Evolutionary conservation across 2,113 vertebrate species (phyloP).

Genomic region (Chaenocephalus aceratus): DNA sequence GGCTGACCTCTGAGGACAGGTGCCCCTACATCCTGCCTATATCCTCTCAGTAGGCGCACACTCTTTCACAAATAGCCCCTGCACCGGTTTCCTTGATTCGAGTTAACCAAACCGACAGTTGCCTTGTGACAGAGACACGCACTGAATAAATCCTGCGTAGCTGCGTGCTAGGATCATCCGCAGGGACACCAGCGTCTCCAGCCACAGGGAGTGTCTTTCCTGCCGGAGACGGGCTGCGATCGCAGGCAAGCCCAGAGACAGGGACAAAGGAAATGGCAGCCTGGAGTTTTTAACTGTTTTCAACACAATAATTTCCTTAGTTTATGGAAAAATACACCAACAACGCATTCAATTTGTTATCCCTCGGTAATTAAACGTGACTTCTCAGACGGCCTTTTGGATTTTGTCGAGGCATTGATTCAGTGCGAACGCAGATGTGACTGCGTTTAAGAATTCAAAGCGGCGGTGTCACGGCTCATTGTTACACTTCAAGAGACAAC

Average conservation of each 20-base stretch:
- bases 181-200: conserved; percentile 22
- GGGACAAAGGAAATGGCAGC: conserved; percentile 35
- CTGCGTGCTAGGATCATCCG: conserved; percentile 32
- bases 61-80: conserved; percentile 37
- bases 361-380: conserved; percentile 64
- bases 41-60: conserved; percentile 1
- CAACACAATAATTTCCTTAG: conserved; percentile 42
- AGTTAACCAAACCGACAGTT: conserved; percentile 54
- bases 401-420: conserved; percentile 32
- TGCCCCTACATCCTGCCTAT: conserved; percentile 27
- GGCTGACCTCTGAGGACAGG: conserved; percentile 57
- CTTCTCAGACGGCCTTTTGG: conserved; percentile 64
- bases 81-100: conserved; percentile 42
- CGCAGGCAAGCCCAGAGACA: conserved; percentile 17
- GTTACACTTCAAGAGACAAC: conserved; percentile 23
- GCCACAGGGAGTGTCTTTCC: conserved; percentile 37
- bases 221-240: conserved; percentile 19
- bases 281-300: conserved; percentile 40
- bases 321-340: conserved; percentile 21
- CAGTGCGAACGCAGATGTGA: conserved; percentile 60
- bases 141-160: neutral
- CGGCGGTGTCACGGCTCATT: conserved; percentile 41
- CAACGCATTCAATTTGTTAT: conserved; percentile 47
- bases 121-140: conserved; percentile 49
- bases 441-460: conserved; percentile 66